These are phyloP conservation scores for Beaufortia kweichowensis DNA, from an alignment of 2,113 vertebrate species.

Conservation along the genomic window DNA sequence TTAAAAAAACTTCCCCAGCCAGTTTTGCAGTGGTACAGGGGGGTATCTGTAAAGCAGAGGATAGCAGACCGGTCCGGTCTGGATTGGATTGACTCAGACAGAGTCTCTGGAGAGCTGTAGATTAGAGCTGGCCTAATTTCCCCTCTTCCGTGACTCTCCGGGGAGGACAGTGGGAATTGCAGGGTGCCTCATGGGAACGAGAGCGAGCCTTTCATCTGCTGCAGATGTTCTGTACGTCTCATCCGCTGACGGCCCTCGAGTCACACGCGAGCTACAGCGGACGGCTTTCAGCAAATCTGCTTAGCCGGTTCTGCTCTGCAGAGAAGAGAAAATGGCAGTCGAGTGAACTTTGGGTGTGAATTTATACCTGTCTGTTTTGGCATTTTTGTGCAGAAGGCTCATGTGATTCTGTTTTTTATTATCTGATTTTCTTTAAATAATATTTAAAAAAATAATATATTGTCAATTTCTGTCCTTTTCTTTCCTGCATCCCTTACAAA, in stretches of 20 bases:
- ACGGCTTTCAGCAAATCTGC: constrained; percentile 45
- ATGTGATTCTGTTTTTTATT: no score
- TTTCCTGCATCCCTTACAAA: not conserved
- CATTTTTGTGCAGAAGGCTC: not conserved
- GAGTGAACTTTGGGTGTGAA: not conserved
- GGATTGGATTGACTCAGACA: constrained; percentile 40
- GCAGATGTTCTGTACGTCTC: constrained; percentile 55
- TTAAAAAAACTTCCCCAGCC: constrained; percentile 57
- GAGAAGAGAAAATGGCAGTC: constrained; percentile 30
- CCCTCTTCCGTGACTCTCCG: constrained; percentile 45
- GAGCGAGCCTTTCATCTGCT: constrained; percentile 59
- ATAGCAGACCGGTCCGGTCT: constrained; percentile 31
- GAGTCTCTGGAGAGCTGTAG: constrained; percentile 48
- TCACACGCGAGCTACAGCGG: constrained; percentile 41
- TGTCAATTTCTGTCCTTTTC: no score
- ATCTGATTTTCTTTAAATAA: not conserved
- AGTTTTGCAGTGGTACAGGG: constrained; percentile 3
- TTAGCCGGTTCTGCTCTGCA: constrained; percentile 42
- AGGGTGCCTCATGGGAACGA: constrained; percentile 47
- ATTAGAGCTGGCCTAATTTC: constrained; percentile 59
- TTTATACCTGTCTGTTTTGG: not conserved
- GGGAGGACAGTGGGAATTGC: constrained; percentile 55
- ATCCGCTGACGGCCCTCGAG: constrained; percentile 50
- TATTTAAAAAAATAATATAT: no score
- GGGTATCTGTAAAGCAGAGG: constrained; percentile 40